Base-by-base conservation (phyloP, 2,888 invertebrate species). In the Tachina fera region DNA sequence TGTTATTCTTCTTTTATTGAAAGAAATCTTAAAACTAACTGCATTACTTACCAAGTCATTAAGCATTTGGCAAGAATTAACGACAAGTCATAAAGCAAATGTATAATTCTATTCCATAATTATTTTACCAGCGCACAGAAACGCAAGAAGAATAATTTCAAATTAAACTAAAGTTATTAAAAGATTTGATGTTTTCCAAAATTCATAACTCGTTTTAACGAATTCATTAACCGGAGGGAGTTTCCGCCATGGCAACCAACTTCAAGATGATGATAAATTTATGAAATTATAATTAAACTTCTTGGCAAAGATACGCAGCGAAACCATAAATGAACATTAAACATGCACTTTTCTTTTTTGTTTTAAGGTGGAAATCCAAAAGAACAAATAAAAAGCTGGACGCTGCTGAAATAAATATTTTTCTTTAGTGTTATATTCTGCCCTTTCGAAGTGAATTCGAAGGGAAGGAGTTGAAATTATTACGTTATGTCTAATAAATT, bases 261-360 rank as follows among this genome's bases (percentile, higher is more conserved):
- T 53, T 13, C 71, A 74, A 60, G 22, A 65, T 71, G 49, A 72
- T 88, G 84, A 88, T 88, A 86, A 88, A 87, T 87, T 88, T 87
- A 88, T 87, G 83, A 86, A 88, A 88, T 87, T 88, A 89, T 89
- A 89, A 89, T 89, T 88, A 90, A 90, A 90, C 89, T 90, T 89
- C 61, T 75, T 61, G 43, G 88, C 86, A 87, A 61, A 82, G 70
- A 83, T 76, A 87, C 80, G 84, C 89, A 86, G 88, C 87, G 88
- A 88, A 91, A 90, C 89, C 91, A 91, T 91, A 91, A 91, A 90
- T 91, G 91, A 91, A 89, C 91, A 90, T 91, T 90, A 90, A 87
- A 76, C 68, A 82, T 68, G 63, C 77, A 87, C n/a, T 39, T 39
- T 31, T 14, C 4, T 47, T 49, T 67, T 14, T 61, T 43, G 41